These are phyloP conservation scores for Leptinotarsa juncta DNA, from an alignment of 2,888 invertebrate genomes.

Conservation along the genomic window DNA sequence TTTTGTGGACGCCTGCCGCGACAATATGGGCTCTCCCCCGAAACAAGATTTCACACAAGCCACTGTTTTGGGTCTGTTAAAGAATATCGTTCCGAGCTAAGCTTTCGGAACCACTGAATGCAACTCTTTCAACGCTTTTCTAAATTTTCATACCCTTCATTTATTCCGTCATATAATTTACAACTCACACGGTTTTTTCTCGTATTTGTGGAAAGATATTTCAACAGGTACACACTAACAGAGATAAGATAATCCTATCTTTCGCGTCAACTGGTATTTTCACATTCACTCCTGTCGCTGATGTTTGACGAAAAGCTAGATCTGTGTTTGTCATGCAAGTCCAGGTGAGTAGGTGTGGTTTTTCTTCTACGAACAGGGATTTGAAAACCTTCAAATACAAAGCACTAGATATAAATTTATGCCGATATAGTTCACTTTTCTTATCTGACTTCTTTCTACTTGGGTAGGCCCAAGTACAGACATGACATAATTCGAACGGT, in stretches of 20 bases:
- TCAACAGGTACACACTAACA: conserved; percentile 41
- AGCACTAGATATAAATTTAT: no score
- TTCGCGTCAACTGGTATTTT: conserved; percentile 27
- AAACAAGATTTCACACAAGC: no score
- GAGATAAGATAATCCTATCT: conserved; percentile 44
- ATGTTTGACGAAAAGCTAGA: background rate
- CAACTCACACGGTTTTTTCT: conserved; percentile 34
- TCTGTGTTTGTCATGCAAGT: background rate
- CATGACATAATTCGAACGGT: background rate
- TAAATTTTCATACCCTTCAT: conserved; percentile 4
- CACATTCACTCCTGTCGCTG: no score
- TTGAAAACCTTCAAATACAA: background rate
- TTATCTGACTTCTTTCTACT: no score
- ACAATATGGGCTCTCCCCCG: no score
- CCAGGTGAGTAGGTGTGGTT: conserved; percentile 15
- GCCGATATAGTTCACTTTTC: no score
- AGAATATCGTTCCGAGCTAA: no score
- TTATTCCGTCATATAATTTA: conserved; percentile 29
- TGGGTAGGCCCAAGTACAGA: no score
- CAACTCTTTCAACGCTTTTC: background rate
- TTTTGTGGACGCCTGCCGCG: background rate
- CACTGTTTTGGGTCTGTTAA: no score
- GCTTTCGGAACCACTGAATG: background rate
- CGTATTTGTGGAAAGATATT: conserved; percentile 39
- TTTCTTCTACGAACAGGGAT: background rate